A percentile compares a stretch with the other conserved stretches of the same genome.
phyloP scores from a whole-genome alignment of 2,888 invertebrate genomes.

The Oithona nana region DNA sequence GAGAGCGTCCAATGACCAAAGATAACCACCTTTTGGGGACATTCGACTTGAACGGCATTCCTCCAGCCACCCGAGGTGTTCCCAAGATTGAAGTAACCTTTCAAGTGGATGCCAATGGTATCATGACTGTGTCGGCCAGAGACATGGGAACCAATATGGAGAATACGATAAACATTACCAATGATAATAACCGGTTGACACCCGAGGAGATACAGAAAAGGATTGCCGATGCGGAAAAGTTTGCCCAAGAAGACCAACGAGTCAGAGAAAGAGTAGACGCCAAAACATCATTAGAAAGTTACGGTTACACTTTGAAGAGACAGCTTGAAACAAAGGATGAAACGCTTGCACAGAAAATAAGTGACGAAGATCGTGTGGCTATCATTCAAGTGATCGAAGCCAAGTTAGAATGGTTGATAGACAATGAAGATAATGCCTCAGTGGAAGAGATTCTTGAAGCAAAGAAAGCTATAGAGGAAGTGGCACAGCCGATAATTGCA shows the following conservation, averaged over 20 bases:
- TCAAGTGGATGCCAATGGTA: constrained; percentile 84
- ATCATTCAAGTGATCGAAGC: constrained; percentile 35
- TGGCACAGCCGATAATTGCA: constrained; percentile 35
- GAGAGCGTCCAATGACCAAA: constrained; percentile 98
- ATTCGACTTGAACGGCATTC: constrained; percentile 91
- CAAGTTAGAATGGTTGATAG: constrained; percentile 35
- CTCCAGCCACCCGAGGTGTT: constrained; percentile 78
- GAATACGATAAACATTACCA: constrained; percentile 95
- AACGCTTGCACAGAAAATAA: constrained; percentile 68
- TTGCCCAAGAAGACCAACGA: constrained; percentile 94
- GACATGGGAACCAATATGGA: constrained; percentile 97
- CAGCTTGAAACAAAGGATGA: constrained; percentile 90
- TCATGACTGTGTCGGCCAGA: constrained; percentile 84
- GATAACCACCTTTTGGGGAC: constrained; percentile 96
- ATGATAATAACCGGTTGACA: constrained; percentile 89
- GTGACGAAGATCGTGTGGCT: constrained; percentile 33
- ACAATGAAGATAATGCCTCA: constrained; percentile 31
- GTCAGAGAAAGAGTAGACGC: constrained; percentile 84
- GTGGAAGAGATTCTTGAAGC: constrained; percentile 31
- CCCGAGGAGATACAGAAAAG: constrained; percentile 96
- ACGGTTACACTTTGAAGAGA: constrained; percentile 90
- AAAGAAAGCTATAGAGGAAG: constrained; percentile 35
- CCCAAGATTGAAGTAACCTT: constrained; percentile 88
- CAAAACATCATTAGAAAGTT: constrained; percentile 86
- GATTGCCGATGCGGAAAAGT: constrained; percentile 97